Conservation (phyloP, 2,797 vertebrate genomes). For the Chlorospingus flavigularis region DNA sequence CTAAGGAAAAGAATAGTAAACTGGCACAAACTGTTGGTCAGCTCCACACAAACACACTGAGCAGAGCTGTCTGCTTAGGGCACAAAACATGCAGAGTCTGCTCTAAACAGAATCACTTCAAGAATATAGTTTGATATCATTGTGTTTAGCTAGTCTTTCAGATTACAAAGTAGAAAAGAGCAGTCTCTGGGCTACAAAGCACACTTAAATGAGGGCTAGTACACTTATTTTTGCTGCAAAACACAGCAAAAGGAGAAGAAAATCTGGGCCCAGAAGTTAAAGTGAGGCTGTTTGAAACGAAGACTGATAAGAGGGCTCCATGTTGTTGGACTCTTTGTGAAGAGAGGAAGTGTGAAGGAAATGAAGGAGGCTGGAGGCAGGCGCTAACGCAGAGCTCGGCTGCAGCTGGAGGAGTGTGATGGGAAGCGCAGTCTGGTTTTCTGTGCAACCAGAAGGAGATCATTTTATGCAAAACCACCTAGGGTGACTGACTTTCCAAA, state of each 20-base stretch:
- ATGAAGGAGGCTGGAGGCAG: conserved; percentile 16
- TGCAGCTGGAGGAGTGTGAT: not conserved
- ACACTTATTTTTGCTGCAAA: conserved; percentile 42
- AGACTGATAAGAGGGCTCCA: not conserved
- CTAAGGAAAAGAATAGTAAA: conserved; percentile 97
- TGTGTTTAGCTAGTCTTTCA: conserved; percentile 71
- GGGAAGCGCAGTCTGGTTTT: conserved; percentile 19
- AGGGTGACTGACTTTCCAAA: conserved; percentile 37
- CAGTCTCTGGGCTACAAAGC: conserved; percentile 55
- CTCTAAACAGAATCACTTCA: conserved; percentile 39
- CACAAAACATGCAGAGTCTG: conserved; percentile 54
- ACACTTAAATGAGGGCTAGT: conserved; percentile 61
- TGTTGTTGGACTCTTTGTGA: conserved; percentile 47
- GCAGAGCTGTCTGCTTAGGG: conserved; percentile 64
- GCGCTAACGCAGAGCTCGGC: not conserved
- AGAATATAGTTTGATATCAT: conserved; percentile 55
- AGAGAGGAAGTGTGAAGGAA: conserved; percentile 37
- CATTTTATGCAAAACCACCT: conserved; percentile 54
- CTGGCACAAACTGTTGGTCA: conserved; percentile 97
- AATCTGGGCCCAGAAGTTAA: conserved; percentile 43
- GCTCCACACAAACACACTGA: conserved; percentile 86
- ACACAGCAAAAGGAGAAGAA: conserved; percentile 26
- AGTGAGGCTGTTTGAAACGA: not conserved
- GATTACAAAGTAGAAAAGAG: conserved; percentile 44
- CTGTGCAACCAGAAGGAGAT: conserved; percentile 17